Percentiles rank a stretch among this genome's conserved stretches.
These are phyloP conservation scores for Brachyhypopomus gauderio DNA, from an alignment of 2,113 vertebrate species.

Conservation along the genomic window DNA sequence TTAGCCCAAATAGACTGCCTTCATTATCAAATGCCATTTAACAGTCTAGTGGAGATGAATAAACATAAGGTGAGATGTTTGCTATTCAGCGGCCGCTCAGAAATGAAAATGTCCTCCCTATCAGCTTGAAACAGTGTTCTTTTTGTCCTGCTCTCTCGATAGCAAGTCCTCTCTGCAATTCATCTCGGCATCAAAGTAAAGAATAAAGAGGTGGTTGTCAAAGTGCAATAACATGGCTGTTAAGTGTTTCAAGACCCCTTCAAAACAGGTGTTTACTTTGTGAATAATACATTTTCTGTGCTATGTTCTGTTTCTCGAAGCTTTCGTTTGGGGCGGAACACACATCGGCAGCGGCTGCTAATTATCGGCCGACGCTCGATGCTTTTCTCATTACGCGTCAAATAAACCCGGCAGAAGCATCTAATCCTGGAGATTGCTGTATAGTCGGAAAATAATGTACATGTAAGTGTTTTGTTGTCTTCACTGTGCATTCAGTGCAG, in stretches of 20 bases:
- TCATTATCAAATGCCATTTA: conserved; percentile 43
- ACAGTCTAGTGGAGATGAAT: conserved; percentile 22
- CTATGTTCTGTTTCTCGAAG: conserved; percentile 17
- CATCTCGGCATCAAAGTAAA: background rate
- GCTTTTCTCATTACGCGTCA: conserved; percentile 50
- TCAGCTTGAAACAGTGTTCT: background rate
- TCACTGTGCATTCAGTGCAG: conserved; percentile 11
- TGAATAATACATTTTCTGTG: background rate
- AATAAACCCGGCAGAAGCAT: conserved; percentile 36
- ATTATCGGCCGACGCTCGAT: conserved; percentile 23
- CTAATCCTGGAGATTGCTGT: conserved; percentile 26
- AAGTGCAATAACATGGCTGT: conserved; percentile 15
- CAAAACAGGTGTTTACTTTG: conserved; percentile 1
- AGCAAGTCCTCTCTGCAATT: background rate
- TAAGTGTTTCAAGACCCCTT: background rate
- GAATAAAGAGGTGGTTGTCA: conserved; percentile 8
- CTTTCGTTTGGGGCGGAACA: conserved; percentile 16
- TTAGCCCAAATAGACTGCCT: background rate
- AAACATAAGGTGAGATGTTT: conserved; percentile 14
- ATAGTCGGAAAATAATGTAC: conserved; percentile 43
- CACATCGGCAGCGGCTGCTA: conserved; percentile 19
- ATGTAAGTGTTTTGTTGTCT: conserved; percentile 31
- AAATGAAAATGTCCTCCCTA: conserved; percentile 31
- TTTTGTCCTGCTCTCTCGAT: background rate
- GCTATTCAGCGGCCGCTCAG: background rate